Evolutionary conservation across 2,797 vertebrate genomes (phyloP).

Genomic region (Mergus octosetaceus): DNA sequence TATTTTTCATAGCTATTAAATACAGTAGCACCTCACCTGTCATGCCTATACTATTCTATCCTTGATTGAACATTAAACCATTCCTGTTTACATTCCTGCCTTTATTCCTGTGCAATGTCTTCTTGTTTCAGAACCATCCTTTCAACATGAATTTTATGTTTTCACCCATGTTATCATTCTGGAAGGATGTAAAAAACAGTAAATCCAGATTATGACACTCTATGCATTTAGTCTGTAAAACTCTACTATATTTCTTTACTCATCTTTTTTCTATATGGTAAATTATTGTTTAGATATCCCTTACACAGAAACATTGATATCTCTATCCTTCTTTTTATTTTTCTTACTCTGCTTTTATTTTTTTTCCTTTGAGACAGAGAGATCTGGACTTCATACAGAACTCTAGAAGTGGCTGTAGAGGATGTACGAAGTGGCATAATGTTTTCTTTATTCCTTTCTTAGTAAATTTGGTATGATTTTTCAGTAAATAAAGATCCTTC

Average conservation of each 20-base stretch:
- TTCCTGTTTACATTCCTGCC: too few relatives aligned
- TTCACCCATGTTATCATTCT: neutral
- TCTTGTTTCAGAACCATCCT: neutral
- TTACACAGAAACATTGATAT: neutral
- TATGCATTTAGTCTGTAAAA: neutral
- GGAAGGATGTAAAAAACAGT: neutral
- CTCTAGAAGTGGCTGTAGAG: neutral
- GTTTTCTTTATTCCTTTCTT: neutral
- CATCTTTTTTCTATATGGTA: neutral
- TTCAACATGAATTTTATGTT: neutral
- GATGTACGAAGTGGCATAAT: neutral
- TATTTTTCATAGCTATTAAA: neutral
- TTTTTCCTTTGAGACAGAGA: neutral
- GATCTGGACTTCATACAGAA: neutral
- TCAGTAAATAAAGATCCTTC: neutral
- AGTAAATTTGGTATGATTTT: neutral
- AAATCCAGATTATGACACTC: neutral
- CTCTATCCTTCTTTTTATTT: neutral
- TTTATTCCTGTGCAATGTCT: neutral
- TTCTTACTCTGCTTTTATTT: neutral
- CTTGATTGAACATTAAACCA: neutral
- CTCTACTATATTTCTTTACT: neutral
- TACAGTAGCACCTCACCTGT: neutral
- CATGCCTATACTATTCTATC: neutral
- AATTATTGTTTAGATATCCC: neutral